These are phyloP conservation scores for Chaenodraco wilsoni DNA, from an alignment of 2,797 vertebrate species.

Conservation along the genomic window DNA sequence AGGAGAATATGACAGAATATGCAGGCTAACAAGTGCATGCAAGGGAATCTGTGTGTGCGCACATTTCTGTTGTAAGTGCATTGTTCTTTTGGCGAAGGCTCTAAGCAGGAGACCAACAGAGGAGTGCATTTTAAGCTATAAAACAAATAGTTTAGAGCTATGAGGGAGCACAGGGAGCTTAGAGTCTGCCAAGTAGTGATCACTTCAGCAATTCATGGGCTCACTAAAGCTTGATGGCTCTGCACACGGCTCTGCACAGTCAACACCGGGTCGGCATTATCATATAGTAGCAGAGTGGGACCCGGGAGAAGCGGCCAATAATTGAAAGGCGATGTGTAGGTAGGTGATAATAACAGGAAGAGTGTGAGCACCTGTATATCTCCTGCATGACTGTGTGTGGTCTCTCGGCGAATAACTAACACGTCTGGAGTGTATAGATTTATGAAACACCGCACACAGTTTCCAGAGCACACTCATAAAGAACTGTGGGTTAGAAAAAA, in stretches of 20 bases:
- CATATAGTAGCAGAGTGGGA: slow-evolving; percentile 49
- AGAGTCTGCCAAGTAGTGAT: slow-evolving; percentile 70
- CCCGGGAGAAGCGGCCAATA: slow-evolving; percentile 34
- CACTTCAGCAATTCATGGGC: slow-evolving; percentile 66
- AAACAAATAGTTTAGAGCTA: slow-evolving; percentile 71
- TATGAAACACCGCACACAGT: slow-evolving; percentile 41
- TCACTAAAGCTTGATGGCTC: slow-evolving; percentile 63
- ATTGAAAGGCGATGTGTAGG: slow-evolving; percentile 25
- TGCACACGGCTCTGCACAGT: slow-evolving; percentile 60
- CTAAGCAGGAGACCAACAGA: slow-evolving; percentile 40
- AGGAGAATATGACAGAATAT: slow-evolving; percentile 7
- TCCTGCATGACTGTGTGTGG: slow-evolving; percentile 58
- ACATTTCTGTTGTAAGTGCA: slow-evolving; percentile 26
- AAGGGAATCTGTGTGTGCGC: slow-evolving; percentile 7
- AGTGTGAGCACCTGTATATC: slow-evolving; percentile 25
- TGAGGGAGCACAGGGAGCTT: slow-evolving; percentile 56
- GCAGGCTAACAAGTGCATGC: slow-evolving; percentile 24
- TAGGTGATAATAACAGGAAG: slow-evolving; percentile 39
- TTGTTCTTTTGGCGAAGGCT: slow-evolving; percentile 41
- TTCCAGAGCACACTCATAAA: slow-evolving; percentile 61
- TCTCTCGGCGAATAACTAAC: slow-evolving; percentile 33
- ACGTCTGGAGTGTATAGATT: slow-evolving; percentile 48
- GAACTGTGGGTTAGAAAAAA: slow-evolving; percentile 35
- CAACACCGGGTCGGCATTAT: slow-evolving; percentile 51
- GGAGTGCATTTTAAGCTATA: slow-evolving; percentile 60